phyloP scores from a whole-genome alignment of 1,140 invertebrate genomes.

The Drosophila oshimai region DNA sequence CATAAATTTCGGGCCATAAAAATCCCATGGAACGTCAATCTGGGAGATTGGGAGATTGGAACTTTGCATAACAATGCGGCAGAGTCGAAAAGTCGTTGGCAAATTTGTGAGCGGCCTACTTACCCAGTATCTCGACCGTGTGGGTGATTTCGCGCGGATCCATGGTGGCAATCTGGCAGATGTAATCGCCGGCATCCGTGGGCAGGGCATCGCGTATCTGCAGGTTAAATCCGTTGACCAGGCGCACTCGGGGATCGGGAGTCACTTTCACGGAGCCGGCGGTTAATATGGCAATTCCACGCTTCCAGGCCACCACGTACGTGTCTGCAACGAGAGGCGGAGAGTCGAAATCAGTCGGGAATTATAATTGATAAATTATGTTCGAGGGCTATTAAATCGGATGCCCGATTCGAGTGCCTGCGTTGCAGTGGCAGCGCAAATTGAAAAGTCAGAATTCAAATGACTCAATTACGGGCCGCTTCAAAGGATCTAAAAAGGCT shows the following conservation, averaged over 20 bases:
- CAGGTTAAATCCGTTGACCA: constrained; percentile 84
- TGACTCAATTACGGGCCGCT: constrained; percentile 75
- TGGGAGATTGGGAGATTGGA: constrained; percentile 13
- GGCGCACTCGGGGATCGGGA: constrained; percentile 84
- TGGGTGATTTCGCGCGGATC: constrained; percentile 85
- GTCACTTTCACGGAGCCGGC: constrained; percentile 85
- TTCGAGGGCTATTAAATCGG: constrained; percentile 64
- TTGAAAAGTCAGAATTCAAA: constrained; percentile 80
- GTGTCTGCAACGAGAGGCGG: constrained; percentile 60
- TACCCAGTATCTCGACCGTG: constrained; percentile 85
- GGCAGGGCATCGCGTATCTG: constrained; percentile 84
- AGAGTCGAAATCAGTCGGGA: constrained; percentile 10
- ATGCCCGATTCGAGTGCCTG: constrained; percentile 24
- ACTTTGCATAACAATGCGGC: constrained; percentile 72
- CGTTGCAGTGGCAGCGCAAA: constrained; percentile 44
- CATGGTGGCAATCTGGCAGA: constrained; percentile 85
- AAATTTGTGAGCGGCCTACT: constrained; percentile 65
- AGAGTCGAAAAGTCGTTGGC: constrained; percentile 31
- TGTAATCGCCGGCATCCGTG: constrained; percentile 85
- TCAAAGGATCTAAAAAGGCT: constrained; percentile 80
- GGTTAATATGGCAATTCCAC: constrained; percentile 85
- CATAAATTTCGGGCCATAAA: constrained; percentile 70
- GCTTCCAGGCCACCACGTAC: constrained; percentile 85
- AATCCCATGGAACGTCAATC: constrained; percentile 48
- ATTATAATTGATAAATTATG: constrained; percentile 62